These are phyloP conservation scores for Siniperca chuatsi DNA, from an alignment of 2,113 vertebrate genomes.

Conservation along the genomic window DNA sequence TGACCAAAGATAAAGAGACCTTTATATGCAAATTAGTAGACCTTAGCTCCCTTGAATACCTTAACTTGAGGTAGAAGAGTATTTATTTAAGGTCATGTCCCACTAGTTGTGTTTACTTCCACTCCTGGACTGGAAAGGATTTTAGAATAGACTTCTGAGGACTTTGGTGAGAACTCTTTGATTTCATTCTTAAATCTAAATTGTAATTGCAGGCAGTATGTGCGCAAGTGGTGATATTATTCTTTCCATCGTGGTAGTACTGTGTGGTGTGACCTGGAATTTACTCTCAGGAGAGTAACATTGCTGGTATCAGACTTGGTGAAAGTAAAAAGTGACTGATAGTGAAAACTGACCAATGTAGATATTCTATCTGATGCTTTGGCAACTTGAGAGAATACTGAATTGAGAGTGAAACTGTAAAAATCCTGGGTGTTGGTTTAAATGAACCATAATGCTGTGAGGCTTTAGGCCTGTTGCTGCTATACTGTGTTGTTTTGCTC, in stretches of 20 bases:
- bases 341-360: neutral
- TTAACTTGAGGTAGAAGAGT: neutral
- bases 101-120: neutral
- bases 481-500: neutral
- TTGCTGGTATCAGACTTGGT: neutral
- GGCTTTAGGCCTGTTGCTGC: neutral
- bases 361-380: neutral
- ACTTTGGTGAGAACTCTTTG: conserved; percentile 17
- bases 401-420: neutral
- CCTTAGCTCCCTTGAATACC: neutral
- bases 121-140: neutral
- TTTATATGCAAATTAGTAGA: conserved; percentile 53
- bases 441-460: neutral
- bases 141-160: neutral
- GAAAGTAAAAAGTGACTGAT: neutral
- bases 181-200: neutral
- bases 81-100: neutral
- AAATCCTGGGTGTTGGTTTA: neutral
- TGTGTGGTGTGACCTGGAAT: neutral
- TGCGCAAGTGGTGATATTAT: neutral
- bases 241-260: neutral
- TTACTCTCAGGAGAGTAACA: neutral
- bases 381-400: neutral
- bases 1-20: neutral
- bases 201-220: neutral